Percentiles rank a stretch among this genome's conserved stretches.
phyloP scores from a whole-genome alignment of 23 tunicate genomes.

The Clavelina lepadiformis region DNA sequence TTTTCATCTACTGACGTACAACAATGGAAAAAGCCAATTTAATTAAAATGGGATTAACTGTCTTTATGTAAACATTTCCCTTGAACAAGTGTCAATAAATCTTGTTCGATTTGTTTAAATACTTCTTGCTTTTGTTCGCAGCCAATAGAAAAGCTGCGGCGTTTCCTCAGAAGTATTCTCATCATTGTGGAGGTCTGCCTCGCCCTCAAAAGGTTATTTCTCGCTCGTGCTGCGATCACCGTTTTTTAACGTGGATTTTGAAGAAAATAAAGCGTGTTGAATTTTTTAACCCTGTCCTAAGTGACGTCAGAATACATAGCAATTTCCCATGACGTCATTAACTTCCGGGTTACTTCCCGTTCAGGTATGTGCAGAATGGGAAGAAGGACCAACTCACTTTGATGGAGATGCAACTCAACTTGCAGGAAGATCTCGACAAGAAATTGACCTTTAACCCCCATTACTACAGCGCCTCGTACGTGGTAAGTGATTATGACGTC shows the following conservation, averaged over 20 bases:
- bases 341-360: too few relatives aligned
- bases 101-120: background rate
- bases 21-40: too few relatives aligned
- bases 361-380: slow-evolving; percentile 32
- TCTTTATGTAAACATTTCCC: too few relatives aligned
- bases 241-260: too few relatives aligned
- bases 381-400: slow-evolving; percentile 26
- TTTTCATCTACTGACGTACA: too few relatives aligned
- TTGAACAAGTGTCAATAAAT: too few relatives aligned
- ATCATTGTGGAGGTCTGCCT: slow-evolving; percentile 71
- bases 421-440: slow-evolving; percentile 55
- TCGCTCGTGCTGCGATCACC: too few relatives aligned
- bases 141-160: slow-evolving; percentile 58
- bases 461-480: slow-evolving; percentile 53
- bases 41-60: too few relatives aligned
- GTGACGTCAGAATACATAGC: too few relatives aligned
- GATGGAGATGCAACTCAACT: slow-evolving; percentile 67
- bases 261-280: background rate
- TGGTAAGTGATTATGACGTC: slow-evolving; percentile 24
- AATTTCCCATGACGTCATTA: too few relatives aligned
- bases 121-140: slow-evolving; percentile 8
- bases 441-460: slow-evolving; percentile 59
- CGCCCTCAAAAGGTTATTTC: slow-evolving; percentile 46
- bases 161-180: slow-evolving; percentile 44
- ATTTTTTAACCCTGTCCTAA: too few relatives aligned